Evolutionary conservation across 2,113 vertebrate genomes (phyloP).

Genomic region (Tonatia bakeri): DNA sequence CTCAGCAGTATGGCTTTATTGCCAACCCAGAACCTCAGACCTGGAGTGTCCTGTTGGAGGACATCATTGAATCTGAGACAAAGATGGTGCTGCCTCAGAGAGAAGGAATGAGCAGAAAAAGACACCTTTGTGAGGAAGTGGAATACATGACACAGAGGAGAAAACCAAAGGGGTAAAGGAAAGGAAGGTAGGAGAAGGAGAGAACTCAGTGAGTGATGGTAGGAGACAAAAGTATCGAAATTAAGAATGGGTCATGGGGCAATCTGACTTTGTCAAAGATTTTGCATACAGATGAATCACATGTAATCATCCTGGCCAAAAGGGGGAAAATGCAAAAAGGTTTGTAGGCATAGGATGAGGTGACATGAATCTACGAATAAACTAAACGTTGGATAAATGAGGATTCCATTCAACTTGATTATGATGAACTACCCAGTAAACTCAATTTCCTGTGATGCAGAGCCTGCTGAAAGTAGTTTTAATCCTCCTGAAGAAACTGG

Average conservation of each 20-base stretch:
- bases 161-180: neutral
- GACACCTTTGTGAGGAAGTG: neutral
- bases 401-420: neutral
- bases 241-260: neutral
- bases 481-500: neutral
- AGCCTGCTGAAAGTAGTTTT: neutral
- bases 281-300: neutral
- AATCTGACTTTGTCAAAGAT: neutral
- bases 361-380: neutral
- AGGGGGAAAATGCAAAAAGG: slow-evolving; percentile 13
- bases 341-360: neutral
- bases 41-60: neutral
- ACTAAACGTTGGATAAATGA: slow-evolving; percentile 13
- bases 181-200: neutral
- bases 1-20: neutral
- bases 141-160: neutral
- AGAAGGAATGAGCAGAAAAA: neutral
- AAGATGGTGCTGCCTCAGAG: neutral
- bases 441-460: neutral
- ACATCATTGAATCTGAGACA: neutral
- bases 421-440: neutral
- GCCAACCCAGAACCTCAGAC: neutral
- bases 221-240: neutral
- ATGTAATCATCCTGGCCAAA: neutral
- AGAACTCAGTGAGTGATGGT: neutral